Conservation (phyloP, 2,113 vertebrate genomes). For the Maccullochella peelii region DNA sequence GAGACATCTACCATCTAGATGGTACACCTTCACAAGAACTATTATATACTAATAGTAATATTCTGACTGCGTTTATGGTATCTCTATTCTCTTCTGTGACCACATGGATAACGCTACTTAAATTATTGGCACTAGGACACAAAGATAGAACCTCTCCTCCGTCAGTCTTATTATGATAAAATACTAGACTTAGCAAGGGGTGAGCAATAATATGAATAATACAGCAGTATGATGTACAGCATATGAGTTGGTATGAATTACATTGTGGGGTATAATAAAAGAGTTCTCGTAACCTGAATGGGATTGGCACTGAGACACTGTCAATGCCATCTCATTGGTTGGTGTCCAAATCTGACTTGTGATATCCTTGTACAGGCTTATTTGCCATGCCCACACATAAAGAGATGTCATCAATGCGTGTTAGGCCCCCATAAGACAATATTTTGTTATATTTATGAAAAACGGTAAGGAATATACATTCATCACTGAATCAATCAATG, state of each 20-base stretch:
- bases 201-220: constrained; percentile 39
- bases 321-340: constrained; percentile 63
- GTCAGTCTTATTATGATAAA: constrained; percentile 22
- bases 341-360: not conserved
- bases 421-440: no score
- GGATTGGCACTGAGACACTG: constrained; percentile 26
- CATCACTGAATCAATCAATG: no score
- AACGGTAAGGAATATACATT: not conserved
- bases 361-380: not conserved
- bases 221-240: constrained; percentile 13
- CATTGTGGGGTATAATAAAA: constrained; percentile 27
- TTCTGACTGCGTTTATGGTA: not conserved
- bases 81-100: constrained; percentile 6
- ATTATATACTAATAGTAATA: constrained; percentile 1
- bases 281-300: constrained; percentile 45
- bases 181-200: constrained; percentile 4
- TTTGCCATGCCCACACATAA: not conserved
- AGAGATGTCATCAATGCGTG: not conserved
- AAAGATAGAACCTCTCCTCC: constrained; percentile 5
- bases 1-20: not conserved
- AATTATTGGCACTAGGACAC: not conserved
- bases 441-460: not conserved
- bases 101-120: not conserved
- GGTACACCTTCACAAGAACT: not conserved
- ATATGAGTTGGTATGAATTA: not conserved